These are phyloP conservation scores for Rhodinocichla rosea DNA, from an alignment of 2,113 vertebrate genomes.

Conservation along the genomic window DNA sequence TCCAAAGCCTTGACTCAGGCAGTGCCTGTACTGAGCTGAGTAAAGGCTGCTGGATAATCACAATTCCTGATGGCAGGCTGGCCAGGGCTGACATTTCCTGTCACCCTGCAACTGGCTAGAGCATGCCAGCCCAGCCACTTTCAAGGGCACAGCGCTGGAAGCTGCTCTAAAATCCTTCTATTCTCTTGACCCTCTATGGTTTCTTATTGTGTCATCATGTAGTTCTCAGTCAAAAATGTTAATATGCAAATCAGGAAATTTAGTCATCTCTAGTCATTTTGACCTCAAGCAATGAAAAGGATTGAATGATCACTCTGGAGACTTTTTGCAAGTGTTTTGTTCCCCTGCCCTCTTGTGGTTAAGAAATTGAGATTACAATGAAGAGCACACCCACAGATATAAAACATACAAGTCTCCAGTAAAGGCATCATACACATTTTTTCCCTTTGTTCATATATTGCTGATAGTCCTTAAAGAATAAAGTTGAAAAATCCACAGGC, in stretches of 20 bases:
- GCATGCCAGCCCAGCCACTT: neutral
- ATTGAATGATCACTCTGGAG: neutral
- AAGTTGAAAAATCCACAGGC: neutral
- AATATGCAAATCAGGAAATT: neutral
- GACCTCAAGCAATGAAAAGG: neutral
- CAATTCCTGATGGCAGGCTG: neutral
- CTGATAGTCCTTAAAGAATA: neutral
- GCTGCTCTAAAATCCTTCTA: neutral
- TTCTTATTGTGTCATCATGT: neutral
- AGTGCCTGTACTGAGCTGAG: neutral
- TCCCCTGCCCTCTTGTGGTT: constrained; percentile 52
- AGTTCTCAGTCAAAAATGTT: neutral
- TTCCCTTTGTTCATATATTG: accelerated
- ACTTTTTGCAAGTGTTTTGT: neutral
- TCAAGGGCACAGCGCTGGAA: neutral
- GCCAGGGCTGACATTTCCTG: neutral
- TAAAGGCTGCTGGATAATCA: neutral
- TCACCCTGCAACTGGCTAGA: neutral
- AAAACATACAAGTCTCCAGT: neutral
- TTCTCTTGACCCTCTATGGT: neutral
- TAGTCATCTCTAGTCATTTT: neutral
- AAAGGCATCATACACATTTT: neutral
- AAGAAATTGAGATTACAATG: neutral
- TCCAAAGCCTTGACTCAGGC: neutral
- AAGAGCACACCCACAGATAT: neutral